Base-by-base conservation (phyloP, 2,888 invertebrate genomes). In the Caenorhabditis sinica region DNA sequence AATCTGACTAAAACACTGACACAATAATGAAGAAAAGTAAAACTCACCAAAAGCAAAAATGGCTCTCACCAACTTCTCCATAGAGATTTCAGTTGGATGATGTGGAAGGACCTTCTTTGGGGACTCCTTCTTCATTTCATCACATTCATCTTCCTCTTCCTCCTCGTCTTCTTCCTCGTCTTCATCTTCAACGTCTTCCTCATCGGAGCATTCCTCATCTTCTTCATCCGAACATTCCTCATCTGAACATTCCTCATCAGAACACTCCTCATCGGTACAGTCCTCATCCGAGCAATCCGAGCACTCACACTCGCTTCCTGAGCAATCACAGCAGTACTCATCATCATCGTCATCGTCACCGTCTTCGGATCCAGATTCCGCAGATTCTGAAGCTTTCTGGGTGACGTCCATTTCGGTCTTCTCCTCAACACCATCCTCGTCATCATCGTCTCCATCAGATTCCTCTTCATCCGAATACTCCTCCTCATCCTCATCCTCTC, bases 401-500 rank as follows among this genome's bases (percentile, higher is more conserved):
- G 25, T 15, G 13, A 28, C 28, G 13, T 6, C 28, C 25, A 28
- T 25, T 5, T 60, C 36, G 33, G n/a, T n/a, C 13, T 58, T 28
- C 4, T 25, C 36, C n/a, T 60, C 33, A 6, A 17, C 33, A 30
- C n/a, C 15, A 0, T 60, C 60, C n/a, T 60, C 33, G 15, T 25
- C 56, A 25, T 51, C 51, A 9, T 56, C 23, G 20, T 53, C 23
- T 11, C 23, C 53, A 23, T n/a, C 4, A n/a, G n/a, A n/a, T 53
- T 60, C 60, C 60, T 60, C 60, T 33, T 60, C 60, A 60, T 60
- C 60, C 53, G 53, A 53, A 11, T 53, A 58, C 4, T 61, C 61
- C 8, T 61, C 61, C 36, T 61, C 36, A 1, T 61, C 61, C n/a
- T 36, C 36, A n/a, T 61, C 61, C 20, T 61, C 61, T 61, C 33